A percentile compares a stretch with the other conserved stretches of the same genome.
Evolutionary conservation across 1,140 invertebrate genomes (phyloP).

Genomic region (Hylyphantes graminicola): DNA sequence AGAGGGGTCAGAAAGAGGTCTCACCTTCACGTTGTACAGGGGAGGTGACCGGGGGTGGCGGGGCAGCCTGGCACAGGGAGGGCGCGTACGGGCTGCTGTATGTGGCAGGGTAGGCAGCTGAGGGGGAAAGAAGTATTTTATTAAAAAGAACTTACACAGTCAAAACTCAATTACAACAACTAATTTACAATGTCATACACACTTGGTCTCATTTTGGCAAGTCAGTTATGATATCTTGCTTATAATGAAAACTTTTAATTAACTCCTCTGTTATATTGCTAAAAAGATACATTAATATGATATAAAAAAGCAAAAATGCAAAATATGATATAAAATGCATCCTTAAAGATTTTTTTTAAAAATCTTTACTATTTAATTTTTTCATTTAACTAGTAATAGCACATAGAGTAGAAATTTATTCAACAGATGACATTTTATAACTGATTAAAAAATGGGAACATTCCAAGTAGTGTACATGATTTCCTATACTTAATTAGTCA

Average conservation of each 20-base stretch:
- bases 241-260: neutral
- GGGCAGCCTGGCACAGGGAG: conserved; percentile 79
- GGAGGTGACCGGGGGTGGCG: conserved; percentile 78
- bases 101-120: conserved; percentile 89
- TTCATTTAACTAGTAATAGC: too few species aligned
- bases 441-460: too few species aligned
- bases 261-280: neutral
- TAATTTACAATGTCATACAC: neutral
- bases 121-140: conserved; percentile 66
- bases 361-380: too few species aligned
- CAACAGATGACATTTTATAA: too few species aligned
- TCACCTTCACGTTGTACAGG: conserved; percentile 95
- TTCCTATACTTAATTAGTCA: too few species aligned
- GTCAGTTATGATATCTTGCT: neutral
- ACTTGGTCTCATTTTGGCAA: neutral
- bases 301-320: too few species aligned
- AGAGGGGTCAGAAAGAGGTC: neutral
- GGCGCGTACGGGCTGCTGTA: conserved; percentile 89
- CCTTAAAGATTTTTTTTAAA: too few species aligned
- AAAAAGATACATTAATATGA: neutral
- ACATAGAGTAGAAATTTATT: too few species aligned
- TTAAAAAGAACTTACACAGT: neutral
- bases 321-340: too few species aligned
- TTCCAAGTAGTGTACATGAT: too few species aligned
- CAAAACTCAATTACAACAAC: neutral